phyloP scores from a whole-genome alignment of 1,140 invertebrate species.

The Lucilia sericata region DNA sequence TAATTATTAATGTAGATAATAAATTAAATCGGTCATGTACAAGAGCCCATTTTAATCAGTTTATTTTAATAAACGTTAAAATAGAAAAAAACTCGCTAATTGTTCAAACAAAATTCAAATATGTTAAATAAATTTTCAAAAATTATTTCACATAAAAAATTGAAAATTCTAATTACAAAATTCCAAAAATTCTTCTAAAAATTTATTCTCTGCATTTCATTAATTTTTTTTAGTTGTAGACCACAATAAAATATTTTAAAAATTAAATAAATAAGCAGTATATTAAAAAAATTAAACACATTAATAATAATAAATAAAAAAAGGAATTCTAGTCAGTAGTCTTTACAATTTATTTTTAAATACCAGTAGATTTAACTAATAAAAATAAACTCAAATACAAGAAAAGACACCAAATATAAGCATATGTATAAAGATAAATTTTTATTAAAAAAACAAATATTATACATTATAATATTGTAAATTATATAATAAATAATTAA shows the following conservation, averaged over 20 bases:
- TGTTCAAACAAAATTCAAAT: too few relatives aligned
- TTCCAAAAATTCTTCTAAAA: too few relatives aligned
- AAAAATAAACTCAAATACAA: conserved; percentile 39
- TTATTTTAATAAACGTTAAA: neutral
- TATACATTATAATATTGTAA: conserved; percentile 23
- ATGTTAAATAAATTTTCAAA: too few relatives aligned
- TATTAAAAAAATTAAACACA: conserved; percentile 11
- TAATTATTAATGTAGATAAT: too few relatives aligned
- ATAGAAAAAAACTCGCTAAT: neutral
- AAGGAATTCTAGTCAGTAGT: conserved; percentile 30
- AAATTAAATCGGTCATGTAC: too few relatives aligned
- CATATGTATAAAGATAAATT: conserved; percentile 1
- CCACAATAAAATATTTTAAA: neutral
- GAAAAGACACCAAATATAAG: conserved; percentile 38
- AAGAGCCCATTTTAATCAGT: too few relatives aligned
- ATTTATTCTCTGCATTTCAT: too few relatives aligned
- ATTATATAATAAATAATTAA: conserved; percentile 32
- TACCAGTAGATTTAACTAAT: conserved; percentile 24
- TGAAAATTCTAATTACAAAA: too few relatives aligned
- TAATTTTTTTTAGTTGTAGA: too few relatives aligned
- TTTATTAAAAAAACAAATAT: conserved; percentile 40
- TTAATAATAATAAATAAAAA: neutral
- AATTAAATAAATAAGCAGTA: neutral
- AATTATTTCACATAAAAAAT: too few relatives aligned
- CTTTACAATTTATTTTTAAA: conserved; percentile 32